Percentiles rank a stretch among this genome's conserved stretches.
Evolutionary conservation across 2,113 vertebrate genomes (phyloP).

Genomic region (Passer montanus): DNA sequence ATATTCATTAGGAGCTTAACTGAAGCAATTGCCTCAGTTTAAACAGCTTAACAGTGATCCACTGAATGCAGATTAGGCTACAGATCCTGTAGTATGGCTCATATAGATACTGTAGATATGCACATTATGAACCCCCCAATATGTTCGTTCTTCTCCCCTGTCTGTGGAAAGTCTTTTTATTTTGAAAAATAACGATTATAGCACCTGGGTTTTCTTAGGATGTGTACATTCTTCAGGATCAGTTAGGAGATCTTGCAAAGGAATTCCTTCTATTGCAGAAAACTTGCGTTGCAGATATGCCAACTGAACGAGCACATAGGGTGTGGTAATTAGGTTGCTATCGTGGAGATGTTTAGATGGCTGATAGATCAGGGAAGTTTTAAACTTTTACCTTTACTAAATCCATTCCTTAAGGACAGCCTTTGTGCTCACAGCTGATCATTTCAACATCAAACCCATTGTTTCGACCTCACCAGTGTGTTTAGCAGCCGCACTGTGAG

Average conservation of each 20-base stretch:
- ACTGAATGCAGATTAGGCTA: slow-evolving; percentile 3
- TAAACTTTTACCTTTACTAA: not conserved
- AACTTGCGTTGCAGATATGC: not conserved
- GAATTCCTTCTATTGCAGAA: not conserved
- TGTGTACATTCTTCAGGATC: not conserved
- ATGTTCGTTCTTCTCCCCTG: not conserved
- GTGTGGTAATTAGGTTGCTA: not conserved
- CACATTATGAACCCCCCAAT: not conserved
- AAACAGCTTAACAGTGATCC: not conserved
- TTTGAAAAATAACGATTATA: not conserved
- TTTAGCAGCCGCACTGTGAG: not conserved
- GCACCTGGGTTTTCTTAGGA: not conserved
- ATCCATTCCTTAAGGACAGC: not conserved
- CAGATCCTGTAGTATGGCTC: not conserved
- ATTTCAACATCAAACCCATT: not conserved
- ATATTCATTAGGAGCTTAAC: slow-evolving; percentile 25
- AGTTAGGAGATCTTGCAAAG: not conserved
- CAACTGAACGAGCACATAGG: not conserved
- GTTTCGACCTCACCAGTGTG: not conserved
- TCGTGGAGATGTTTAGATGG: not conserved
- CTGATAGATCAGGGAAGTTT: not conserved
- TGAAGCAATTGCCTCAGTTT: slow-evolving; percentile 10
- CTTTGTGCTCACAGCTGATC: not conserved
- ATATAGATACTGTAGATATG: not conserved
- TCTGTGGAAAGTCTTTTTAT: not conserved